These are phyloP conservation scores for Tetragonisca angustula DNA, from an alignment of 2,888 invertebrate species.

Conservation along the genomic window DNA sequence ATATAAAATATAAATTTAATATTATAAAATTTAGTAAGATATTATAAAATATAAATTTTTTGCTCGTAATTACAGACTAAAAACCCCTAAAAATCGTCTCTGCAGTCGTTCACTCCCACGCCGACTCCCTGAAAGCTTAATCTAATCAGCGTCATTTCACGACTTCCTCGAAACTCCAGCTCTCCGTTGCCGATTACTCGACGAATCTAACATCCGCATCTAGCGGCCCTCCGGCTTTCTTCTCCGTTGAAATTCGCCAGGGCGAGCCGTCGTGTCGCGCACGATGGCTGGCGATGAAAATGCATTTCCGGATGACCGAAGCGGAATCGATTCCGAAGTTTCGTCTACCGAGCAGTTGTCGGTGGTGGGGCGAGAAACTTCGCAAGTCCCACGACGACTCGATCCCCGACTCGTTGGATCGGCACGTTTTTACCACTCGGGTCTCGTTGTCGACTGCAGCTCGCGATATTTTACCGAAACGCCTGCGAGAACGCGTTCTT, in stretches of 20 bases:
- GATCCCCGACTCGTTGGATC: background rate
- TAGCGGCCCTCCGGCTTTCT: background rate
- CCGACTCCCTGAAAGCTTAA: no score
- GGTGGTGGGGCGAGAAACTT: background rate
- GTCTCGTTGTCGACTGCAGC: conserved; percentile 6
- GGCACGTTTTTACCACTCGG: conserved; percentile 20
- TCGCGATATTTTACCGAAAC: conserved; percentile 10
- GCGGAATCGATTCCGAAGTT: conserved; percentile 13
- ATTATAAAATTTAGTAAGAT: no score
- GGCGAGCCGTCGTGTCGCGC: background rate
- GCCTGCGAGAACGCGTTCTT: conserved; percentile 3
- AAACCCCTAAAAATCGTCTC: background rate
- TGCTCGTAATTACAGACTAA: background rate
- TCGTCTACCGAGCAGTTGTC: background rate
- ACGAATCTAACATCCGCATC: background rate
- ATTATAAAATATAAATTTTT: no score
- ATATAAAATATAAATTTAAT: no score
- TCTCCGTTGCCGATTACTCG: conserved; percentile 2
- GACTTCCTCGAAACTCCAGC: background rate
- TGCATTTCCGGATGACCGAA: conserved; percentile 19
- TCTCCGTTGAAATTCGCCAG: background rate
- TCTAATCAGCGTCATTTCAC: background rate
- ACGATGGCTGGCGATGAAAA: conserved; percentile 1
- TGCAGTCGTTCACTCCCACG: background rate
- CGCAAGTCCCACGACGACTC: background rate